Base-by-base conservation (phyloP, 1,140 invertebrate genomes). In the Yoshiicerus persimilis region DNA sequence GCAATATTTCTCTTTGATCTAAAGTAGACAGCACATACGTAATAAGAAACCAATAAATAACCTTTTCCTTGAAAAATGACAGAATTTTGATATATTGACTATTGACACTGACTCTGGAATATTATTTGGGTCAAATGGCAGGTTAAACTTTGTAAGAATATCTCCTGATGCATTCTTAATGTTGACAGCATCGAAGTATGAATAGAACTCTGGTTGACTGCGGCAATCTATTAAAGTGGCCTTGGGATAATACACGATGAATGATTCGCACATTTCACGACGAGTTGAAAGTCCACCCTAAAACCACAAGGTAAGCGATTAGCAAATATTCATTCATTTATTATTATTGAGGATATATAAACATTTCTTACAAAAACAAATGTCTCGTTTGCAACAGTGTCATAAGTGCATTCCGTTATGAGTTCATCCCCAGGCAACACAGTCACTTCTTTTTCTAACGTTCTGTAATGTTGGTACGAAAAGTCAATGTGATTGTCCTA, bases 251-350 rank as follows among this genome's bases (percentile, higher is more conserved):
- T 97, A 96, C 1, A 96, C 92, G 0, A 97, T 93, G 91, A 97
- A 97, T 0, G 96, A 95, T 11, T 97, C 92, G 88, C 96, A 97
- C 96, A 97, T 97, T 93, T 97, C 96, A 92, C 97, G 95, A 88
- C 94, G 94, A 0, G 95, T 95, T 0, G 96, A 95, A 92, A 97
- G 96, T 2, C 96, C 96, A 25, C 96, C 96, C 70, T 92, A 90
- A 13, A 92, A 92, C n/a, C 4, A 2, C 91, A 89, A 16, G 84
- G 64, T 10, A 77, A 25, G 2, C 5, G 10, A 16, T 20, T 20
- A n/a, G 56, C 20, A 11, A 62, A 62, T 20, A 62, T 20, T 62
- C 20, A 62, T 62, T n/a, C 20, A 32, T 77, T 27, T 30, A 9
- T 0, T 16, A 77, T 6, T 77, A 8, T 9, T 25, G 8, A 27